These are phyloP conservation scores for Cabera pusaria DNA, from an alignment of 2,888 invertebrate species.

Conservation along the genomic window DNA sequence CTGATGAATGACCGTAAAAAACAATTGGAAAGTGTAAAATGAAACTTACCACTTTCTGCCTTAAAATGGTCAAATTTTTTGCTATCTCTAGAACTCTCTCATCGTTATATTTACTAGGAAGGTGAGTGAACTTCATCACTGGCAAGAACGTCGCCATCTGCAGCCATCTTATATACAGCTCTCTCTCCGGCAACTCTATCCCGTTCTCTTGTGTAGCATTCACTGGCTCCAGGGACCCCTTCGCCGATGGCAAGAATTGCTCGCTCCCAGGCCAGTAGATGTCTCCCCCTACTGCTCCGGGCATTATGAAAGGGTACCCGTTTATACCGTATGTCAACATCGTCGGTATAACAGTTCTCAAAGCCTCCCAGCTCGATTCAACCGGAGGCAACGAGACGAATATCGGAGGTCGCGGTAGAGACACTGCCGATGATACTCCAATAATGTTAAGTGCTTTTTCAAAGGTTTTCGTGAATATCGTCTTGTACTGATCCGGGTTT, in stretches of 20 bases:
- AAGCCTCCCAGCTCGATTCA: constrained; percentile 94
- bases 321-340: constrained; percentile 94
- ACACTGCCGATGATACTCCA: constrained; percentile 92
- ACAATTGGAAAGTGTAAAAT: too few relatives aligned
- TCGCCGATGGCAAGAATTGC: constrained; percentile 79
- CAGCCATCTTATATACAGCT: constrained; percentile 95
- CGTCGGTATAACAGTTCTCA: constrained; percentile 92
- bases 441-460: constrained; percentile 86
- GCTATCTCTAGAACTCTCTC: constrained; percentile 90
- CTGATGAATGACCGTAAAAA: too few relatives aligned
- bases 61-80: constrained; percentile 87
- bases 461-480: constrained; percentile 86
- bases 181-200: constrained; percentile 87
- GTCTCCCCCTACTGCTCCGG: constrained; percentile 97
- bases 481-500: constrained; percentile 93
- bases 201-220: constrained; percentile 67
- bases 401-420: constrained; percentile 91
- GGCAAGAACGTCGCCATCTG: constrained; percentile 96
- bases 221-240: constrained; percentile 59
- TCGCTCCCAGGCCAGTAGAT: constrained; percentile 85
- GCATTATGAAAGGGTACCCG: constrained; percentile 96
- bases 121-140: constrained; percentile 94
- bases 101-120: constrained; percentile 94
- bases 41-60: constrained; percentile 87
- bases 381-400: constrained; percentile 94